Conservation (phyloP, 2,888 invertebrate species). For the Andrena hattorfiana region DNA sequence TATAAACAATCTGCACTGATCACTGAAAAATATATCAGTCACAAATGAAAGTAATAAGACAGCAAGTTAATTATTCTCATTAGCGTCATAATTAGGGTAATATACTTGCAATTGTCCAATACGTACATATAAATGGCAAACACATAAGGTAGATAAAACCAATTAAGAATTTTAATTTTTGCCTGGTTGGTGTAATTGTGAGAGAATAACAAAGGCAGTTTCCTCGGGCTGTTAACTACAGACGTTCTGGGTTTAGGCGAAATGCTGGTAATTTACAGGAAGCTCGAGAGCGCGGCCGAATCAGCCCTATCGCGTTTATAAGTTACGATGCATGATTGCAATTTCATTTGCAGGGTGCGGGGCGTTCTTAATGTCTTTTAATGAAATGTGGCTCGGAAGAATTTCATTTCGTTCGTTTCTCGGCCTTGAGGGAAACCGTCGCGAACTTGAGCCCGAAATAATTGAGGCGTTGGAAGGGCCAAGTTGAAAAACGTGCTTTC, state of each 20-base stretch:
- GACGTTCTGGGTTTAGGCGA: background rate
- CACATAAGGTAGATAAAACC: too few species aligned
- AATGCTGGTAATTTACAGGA: conserved; percentile 23
- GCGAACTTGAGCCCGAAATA: conserved; percentile 34
- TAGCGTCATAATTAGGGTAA: too few species aligned
- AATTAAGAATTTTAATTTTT: too few species aligned
- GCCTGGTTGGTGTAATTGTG: too few species aligned
- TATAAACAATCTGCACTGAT: too few species aligned
- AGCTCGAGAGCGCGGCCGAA: conserved; percentile 1
- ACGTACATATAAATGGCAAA: too few species aligned
- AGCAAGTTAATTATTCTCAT: too few species aligned
- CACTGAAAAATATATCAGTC: too few species aligned
- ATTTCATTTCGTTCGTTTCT: conserved; percentile 52
- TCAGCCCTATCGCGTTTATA: conserved; percentile 18
- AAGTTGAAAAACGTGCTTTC: background rate
- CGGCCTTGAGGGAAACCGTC: conserved; percentile 27
- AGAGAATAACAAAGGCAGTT: background rate
- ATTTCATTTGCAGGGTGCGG: conserved; percentile 48
- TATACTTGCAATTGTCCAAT: too few species aligned
- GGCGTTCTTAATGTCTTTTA: conserved; percentile 58
- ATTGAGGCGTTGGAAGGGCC: conserved; percentile 30
- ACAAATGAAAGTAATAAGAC: too few species aligned
- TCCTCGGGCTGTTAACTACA: background rate
- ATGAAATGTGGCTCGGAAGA: conserved; percentile 56
- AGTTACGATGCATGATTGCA: conserved; percentile 55